A percentile compares a stretch with the other conserved stretches of the same genome.
Evolutionary conservation across 2,888 invertebrate species (phyloP).

Genomic region (Bimastos eiseni): DNA sequence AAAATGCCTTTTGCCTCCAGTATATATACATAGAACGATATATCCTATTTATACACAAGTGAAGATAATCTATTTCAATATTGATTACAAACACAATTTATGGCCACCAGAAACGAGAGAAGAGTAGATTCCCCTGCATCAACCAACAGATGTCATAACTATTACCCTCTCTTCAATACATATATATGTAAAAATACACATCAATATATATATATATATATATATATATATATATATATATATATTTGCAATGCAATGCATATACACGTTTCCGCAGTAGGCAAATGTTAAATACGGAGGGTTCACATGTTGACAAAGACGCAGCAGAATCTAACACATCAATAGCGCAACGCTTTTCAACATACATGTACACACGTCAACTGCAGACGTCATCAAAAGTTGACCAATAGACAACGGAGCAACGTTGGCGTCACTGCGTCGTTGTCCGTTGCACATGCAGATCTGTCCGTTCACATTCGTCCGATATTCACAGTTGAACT

Average conservation of each 20-base stretch:
- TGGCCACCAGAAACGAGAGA: no score
- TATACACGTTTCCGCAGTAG: background rate
- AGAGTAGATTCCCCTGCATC: no score
- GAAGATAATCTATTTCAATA: no score
- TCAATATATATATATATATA: constrained; percentile 29
- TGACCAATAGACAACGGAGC: no score
- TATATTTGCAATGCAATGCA: constrained; percentile 16
- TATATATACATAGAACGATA: no score
- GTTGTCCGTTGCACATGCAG: background rate
- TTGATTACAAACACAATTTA: no score
- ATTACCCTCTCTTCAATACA: background rate
- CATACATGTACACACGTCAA: background rate
- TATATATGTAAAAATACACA: no score
- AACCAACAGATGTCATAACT: background rate
- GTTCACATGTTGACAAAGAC: background rate
- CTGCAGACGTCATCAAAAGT: no score
- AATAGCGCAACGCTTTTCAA: background rate
- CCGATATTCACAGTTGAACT: constrained; percentile 7
- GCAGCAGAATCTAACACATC: background rate
- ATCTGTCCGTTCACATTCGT: background rate
- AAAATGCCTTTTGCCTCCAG: no score
- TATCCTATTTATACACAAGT: no score
- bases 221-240: constrained; percentile 27
- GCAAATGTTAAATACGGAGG: background rate
- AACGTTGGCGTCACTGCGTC: background rate